phyloP scores from a whole-genome alignment of 2,113 vertebrate species.

The Tragelaphus strepsiceros region DNA sequence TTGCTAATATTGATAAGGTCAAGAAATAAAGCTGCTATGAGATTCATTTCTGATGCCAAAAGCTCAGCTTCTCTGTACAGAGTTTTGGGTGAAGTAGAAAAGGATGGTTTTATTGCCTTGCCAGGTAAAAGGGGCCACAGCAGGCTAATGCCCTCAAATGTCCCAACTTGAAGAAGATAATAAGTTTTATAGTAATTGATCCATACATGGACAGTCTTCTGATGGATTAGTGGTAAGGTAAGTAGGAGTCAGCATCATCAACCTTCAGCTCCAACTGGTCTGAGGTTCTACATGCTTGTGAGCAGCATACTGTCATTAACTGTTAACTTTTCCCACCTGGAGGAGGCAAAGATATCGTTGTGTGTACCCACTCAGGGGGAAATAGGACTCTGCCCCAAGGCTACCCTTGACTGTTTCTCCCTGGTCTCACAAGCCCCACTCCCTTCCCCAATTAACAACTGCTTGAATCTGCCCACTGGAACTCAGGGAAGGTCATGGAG shows the following conservation, averaged over 20 bases:
- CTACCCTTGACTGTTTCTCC: not conserved
- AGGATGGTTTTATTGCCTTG: not conserved
- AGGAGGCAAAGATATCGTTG: not conserved
- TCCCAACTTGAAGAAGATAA: not conserved
- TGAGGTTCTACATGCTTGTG: not conserved
- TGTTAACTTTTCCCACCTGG: not conserved
- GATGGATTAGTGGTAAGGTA: not conserved
- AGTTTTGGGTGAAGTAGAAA: not conserved
- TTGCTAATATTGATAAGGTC: constrained; percentile 76
- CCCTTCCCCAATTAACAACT: not conserved
- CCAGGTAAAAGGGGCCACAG: not conserved
- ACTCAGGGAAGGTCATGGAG: not conserved
- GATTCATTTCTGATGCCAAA: not conserved
- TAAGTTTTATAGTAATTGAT: not conserved
- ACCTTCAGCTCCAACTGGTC: not conserved
- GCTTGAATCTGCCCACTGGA: not conserved
- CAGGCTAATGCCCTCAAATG: not conserved
- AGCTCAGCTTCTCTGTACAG: not conserved
- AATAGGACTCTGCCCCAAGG: not conserved
- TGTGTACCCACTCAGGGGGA: not conserved
- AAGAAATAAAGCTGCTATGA: constrained; percentile 20
- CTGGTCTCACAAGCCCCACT: not conserved
- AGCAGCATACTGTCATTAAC: not conserved
- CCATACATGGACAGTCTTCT: not conserved
- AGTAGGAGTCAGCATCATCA: not conserved